Evolutionary conservation across 1,140 invertebrate genomes (phyloP), one percentile per base, ranked within the genome.

Genomic region (Drosophila sp.): DNA sequence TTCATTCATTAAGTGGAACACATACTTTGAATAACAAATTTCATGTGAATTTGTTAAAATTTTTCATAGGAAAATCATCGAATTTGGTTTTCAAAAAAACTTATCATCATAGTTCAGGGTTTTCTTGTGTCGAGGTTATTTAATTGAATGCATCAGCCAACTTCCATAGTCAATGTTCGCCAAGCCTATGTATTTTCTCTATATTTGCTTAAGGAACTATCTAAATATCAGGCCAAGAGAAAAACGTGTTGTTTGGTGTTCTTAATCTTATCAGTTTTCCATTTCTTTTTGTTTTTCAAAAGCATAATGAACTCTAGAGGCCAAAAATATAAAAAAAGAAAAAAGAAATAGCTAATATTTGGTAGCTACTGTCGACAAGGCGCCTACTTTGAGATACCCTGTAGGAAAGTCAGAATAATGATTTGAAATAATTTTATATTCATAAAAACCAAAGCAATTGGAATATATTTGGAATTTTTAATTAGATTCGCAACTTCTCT

Each of bases 231-330:
- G 11, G 25, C 23, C 23, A 50, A 50, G 2, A 25, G 44, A 4
- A 50, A 27, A 47, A 2, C 5, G 17, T 47, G 23, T 50, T 50
- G 7, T 27, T 50, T 17, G 23, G 7, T 50, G 23, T 27, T 27
- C 56, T 25, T 35, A 58, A 58, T 58, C 56, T 58, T 58, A 58
- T 58, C 56, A 58, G 32, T 50, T 50, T 32, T 1, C 54, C 54
- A 56, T 29, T 38, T 25, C 23, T 58, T 35, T 23, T 38, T n/a
- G 11, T 54, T 54, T 54, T 50, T 17, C 17, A 0, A 57, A 58
- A 58, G 56, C 32, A 58, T 33, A 58, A 38, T 38, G 56, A 35
- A 58, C 56, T 58, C 17, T 38, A 38, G 56, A 38, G 56, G 56
- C 56, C 56, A 58, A 58, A 32, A 56, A 17, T 17, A 47, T 1